phyloP scores from a whole-genome alignment of 2,113 vertebrate species.

The Osmerus mordax region DNA sequence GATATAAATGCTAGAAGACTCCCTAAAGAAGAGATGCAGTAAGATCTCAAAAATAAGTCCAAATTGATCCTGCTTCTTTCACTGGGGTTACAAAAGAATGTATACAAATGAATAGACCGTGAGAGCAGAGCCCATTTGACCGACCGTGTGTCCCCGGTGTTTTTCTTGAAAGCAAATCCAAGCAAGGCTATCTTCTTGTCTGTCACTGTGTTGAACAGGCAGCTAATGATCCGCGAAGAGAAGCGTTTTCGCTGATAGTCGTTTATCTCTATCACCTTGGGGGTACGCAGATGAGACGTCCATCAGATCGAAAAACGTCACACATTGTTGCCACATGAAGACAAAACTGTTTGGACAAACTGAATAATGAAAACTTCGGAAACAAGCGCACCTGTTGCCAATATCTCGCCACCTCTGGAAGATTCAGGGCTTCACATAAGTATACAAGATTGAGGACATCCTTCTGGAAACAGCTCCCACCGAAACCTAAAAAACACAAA shows the following conservation, averaged over 20 bases:
- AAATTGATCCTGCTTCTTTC: too few relatives aligned
- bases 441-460: slow-evolving; percentile 89
- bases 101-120: too few relatives aligned
- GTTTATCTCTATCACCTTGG: slow-evolving; percentile 89
- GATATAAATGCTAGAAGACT: slow-evolving; percentile 89
- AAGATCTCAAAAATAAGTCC: not conserved
- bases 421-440: slow-evolving; percentile 84
- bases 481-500: slow-evolving; percentile 73
- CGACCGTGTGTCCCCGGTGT: slow-evolving; percentile 87
- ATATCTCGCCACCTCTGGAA: slow-evolving; percentile 86
- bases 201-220: slow-evolving; percentile 84
- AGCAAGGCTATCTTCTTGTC: slow-evolving; percentile 89
- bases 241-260: slow-evolving; percentile 87
- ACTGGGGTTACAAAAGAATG: too few relatives aligned
- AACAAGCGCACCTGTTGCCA: slow-evolving; percentile 81
- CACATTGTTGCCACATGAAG: not conserved
- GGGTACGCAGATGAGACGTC: not conserved
- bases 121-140: too few relatives aligned
- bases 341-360: not conserved
- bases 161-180: slow-evolving; percentile 89
- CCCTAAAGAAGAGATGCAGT: slow-evolving; percentile 59
- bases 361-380: too few relatives aligned
- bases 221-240: slow-evolving; percentile 86
- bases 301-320: not conserved
- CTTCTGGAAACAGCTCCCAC: slow-evolving; percentile 90